Percentiles rank a stretch among this genome's conserved stretches.
phyloP scores from a whole-genome alignment of 2,888 invertebrate genomes.

The Brenthis ino region DNA sequence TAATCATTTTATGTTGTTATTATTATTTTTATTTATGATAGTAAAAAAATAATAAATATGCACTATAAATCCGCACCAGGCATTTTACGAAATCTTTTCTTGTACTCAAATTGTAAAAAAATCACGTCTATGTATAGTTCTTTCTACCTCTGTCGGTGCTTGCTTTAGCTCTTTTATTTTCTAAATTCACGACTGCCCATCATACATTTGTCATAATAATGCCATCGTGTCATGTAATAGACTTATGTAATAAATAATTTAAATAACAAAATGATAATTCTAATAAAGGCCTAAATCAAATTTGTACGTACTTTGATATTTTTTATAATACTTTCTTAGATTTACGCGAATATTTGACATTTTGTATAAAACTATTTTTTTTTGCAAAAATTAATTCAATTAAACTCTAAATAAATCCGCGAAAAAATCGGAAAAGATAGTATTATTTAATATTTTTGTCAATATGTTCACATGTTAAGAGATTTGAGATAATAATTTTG shows the following conservation, averaged over 20 bases:
- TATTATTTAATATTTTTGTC: no score
- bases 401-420: no score
- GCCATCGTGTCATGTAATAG: slow-evolving; percentile 4
- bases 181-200: slow-evolving; percentile 26
- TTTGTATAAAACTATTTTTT: no score
- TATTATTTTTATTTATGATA: neutral
- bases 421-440: no score
- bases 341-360: no score
- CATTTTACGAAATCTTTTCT: slow-evolving; percentile 23
- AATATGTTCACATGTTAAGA: no score
- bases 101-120: slow-evolving; percentile 33
- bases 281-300: neutral
- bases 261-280: neutral
- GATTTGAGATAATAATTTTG: no score
- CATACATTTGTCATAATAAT: neutral
- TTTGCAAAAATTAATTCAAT: no score
- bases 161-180: slow-evolving; percentile 54
- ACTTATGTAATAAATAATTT: neutral
- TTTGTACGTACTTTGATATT: no score
- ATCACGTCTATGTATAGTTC: slow-evolving; percentile 42
- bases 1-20: neutral
- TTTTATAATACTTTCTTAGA: no score
- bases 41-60: neutral
- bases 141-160: slow-evolving; percentile 78
- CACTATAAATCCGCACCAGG: slow-evolving; percentile 31